Conservation (phyloP, 2,113 vertebrate species). For the Mormyrus iriodes region DNA sequence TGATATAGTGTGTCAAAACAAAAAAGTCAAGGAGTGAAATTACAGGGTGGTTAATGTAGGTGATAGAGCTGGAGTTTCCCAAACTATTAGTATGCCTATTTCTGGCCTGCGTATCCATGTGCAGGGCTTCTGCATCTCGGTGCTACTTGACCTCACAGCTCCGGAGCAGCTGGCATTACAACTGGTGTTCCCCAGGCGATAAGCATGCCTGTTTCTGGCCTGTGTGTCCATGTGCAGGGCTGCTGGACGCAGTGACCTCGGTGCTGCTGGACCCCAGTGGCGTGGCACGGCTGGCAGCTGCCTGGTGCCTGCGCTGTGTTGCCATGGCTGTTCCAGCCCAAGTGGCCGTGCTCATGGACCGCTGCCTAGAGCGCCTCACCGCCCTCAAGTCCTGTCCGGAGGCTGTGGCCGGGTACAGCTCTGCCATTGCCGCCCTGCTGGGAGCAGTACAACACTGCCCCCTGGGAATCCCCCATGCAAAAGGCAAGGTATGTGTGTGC, state of each 20-base stretch:
- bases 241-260: constrained; percentile 76
- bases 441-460: constrained; percentile 78
- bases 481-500: constrained; percentile 70
- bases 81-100: not conserved
- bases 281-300: constrained; percentile 71
- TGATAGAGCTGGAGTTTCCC: not conserved
- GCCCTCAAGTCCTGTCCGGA: constrained; percentile 76
- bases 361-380: constrained; percentile 72
- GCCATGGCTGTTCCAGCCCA: constrained; percentile 73
- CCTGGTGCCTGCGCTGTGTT: constrained; percentile 84
- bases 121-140: not conserved
- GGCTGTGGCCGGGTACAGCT: constrained; percentile 80
- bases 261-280: constrained; percentile 70
- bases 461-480: constrained; percentile 83
- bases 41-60: not conserved
- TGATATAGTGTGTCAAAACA: no score
- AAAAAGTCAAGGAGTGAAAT: no score
- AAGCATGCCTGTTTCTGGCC: not conserved
- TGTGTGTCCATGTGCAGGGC: constrained; percentile 53
- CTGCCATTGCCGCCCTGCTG: constrained; percentile 79
- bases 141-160: not conserved
- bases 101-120: not conserved
- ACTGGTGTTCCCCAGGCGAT: not conserved
- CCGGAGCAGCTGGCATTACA: not conserved
- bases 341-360: constrained; percentile 70